Conservation (phyloP, 2,797 vertebrate species). For the Notoglanidium macrostoma region DNA sequence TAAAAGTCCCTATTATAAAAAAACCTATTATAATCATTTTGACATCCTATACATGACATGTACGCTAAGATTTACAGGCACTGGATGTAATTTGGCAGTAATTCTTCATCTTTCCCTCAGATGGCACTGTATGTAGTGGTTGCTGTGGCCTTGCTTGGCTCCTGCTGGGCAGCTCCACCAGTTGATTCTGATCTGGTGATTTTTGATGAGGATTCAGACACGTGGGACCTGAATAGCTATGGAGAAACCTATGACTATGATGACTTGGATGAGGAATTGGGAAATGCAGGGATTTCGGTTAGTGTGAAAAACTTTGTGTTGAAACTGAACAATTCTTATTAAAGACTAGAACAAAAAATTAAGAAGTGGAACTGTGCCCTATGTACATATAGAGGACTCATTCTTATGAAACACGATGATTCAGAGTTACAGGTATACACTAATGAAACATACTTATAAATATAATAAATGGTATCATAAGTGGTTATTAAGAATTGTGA, state of each 20-base stretch:
- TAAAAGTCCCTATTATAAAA: neutral
- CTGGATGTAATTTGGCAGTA: neutral
- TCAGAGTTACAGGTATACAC: no score
- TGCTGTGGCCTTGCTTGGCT: slow-evolving; percentile 50
- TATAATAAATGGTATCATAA: no score
- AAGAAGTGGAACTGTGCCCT: neutral
- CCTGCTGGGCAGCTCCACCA: slow-evolving; percentile 54
- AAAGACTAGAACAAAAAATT: neutral
- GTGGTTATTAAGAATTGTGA: no score
- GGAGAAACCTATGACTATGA: slow-evolving; percentile 73
- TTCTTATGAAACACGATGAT: no score
- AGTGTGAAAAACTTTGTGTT: neutral
- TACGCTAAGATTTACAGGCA: neutral
- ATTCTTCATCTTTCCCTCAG: slow-evolving; percentile 37
- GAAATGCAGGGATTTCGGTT: slow-evolving; percentile 6
- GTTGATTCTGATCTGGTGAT: slow-evolving; percentile 46
- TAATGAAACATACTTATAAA: no score
- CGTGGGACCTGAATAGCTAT: slow-evolving; percentile 69
- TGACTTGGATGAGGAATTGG: slow-evolving; percentile 73
- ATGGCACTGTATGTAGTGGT: slow-evolving; percentile 48
- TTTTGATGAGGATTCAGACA: slow-evolving; percentile 65
- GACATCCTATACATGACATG: neutral
- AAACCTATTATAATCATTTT: neutral
- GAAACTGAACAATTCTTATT: neutral
- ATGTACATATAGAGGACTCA: no score